Percentiles rank a stretch among this genome's conserved stretches.
Conservation (phyloP, 2,113 vertebrate species). For the Macrotis lagotis region DNA sequence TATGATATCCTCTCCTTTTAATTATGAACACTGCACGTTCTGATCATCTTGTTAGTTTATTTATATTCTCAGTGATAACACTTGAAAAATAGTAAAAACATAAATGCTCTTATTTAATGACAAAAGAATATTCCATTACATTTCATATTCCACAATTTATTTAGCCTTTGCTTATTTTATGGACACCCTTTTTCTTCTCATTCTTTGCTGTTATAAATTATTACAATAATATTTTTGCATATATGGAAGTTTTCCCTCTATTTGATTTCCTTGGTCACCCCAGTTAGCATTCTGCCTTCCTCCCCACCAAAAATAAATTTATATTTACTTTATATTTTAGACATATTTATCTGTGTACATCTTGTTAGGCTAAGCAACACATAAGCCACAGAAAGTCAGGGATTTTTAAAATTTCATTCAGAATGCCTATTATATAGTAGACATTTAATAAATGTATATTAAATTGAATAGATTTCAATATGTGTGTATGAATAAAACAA, state of each 20-base stretch:
- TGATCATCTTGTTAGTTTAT: background rate
- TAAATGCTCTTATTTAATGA: background rate
- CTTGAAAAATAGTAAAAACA: background rate
- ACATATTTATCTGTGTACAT: too few relatives aligned
- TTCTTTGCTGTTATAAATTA: background rate
- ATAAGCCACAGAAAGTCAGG: background rate
- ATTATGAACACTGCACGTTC: background rate
- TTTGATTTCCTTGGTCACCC: background rate
- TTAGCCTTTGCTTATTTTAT: background rate
- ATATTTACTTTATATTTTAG: background rate
- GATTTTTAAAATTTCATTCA: background rate
- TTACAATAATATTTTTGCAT: background rate
- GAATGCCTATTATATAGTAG: too few relatives aligned
- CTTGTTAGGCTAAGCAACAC: too few relatives aligned
- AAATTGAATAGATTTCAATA: too few relatives aligned
- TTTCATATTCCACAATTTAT: background rate
- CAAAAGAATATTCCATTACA: background rate
- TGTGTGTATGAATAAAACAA: too few relatives aligned
- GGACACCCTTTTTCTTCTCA: background rate
- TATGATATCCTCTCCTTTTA: too few relatives aligned
- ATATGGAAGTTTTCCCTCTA: background rate
- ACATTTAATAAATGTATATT: too few relatives aligned
- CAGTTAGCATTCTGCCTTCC: background rate
- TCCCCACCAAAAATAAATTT: background rate
- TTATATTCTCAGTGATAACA: background rate